Base-by-base conservation (phyloP, 1,140 invertebrate species). In the Hestina assimilis region DNA sequence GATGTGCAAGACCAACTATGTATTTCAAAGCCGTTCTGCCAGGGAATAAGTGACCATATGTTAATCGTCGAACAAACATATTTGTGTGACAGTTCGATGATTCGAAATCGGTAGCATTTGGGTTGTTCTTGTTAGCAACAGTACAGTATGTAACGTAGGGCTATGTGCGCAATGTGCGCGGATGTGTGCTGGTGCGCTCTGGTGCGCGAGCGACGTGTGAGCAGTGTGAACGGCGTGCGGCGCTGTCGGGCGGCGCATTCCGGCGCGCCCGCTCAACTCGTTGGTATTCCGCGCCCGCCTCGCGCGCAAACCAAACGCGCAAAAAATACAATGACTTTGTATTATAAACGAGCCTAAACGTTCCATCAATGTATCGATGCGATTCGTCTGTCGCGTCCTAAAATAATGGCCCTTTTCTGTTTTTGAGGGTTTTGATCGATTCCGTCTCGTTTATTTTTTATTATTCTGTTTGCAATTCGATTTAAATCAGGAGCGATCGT, bases 321-420 rank as follows among this genome's bases (percentile, higher is more conserved):
- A 83, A 83, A 83, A 83, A 81, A 79, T 66, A 83, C 80, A 80
- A 83, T 81, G 75, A 77, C 78, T 76, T 60, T 68, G 69, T 76
- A 81, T 81, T 78, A 80, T 83, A 81, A 79, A 75, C 64, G 73
- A 68, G 69, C 77, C 69, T 75, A 81, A 83, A 79, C 71, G 71
- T 83, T 78, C 74, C 75, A 75, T 79, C 77, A 75, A 69, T 63
- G 75, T 71, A 80, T 79, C 72, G 79, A 80, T 80, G 65, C 72
- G 61, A 74, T 68, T 75, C 67, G 70, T 61, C 69, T 70, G 79
- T 53, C 56, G 54, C 63, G 65, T 68, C 71, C 58, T 68, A 77
- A 74, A 77, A 72, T 63, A 72, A 76, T 64, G 63, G 52, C 42
- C 63, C 31, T 68, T 55, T 66, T 74, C 56, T 63, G 60, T 64